Evolutionary conservation across 1,140 invertebrate species (phyloP), one percentile per base, ranked within the genome.

Genomic region (Antheraea mylitta): DNA sequence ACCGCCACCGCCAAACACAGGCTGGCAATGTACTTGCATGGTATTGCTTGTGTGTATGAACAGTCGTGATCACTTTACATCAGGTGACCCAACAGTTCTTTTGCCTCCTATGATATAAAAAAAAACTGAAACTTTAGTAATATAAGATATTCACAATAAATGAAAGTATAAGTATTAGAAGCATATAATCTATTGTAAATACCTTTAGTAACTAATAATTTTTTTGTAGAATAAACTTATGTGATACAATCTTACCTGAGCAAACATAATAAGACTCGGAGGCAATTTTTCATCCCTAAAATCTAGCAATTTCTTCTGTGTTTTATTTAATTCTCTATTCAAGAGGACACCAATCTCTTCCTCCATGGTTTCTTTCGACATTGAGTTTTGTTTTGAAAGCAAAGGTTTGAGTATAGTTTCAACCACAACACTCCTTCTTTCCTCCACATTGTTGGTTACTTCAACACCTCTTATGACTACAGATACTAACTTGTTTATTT

Each of bases 401-500:
- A 92, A 72, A 0, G 90, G 90, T 67, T 92, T 92, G 13, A 91
- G 80, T 19, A 91, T 85, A 0, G 86, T 81, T 68, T 84, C 77
- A 7, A 83, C 79, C 60, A 86, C 80, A 67, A 77, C 89, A 80
- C 82, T 89, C 60, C 85, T 79, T 76, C 90, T 89, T 69, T 87
- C 83, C 77, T 93, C 93, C 71, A 96, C 94, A 93, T 97, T 95
- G 85, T 97, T 97, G 72, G 97, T 97, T 66, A 99, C 95, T 68
- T 97, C 93, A 7, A 98, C 96, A 86, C 97, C 96, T 66, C 95
- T 94, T 74, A 98, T 95, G 30, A 97, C 95, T 37, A 99, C 94
- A 9, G 96, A 97, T 18, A 99, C 85, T 9, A 98, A 90, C 92
- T 98, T 99, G 19, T 96, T 97, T 30, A 97, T 96, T 74, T 98